Evolutionary conservation across 2,888 invertebrate genomes (phyloP).

Genomic region (Pterostichus niger): DNA sequence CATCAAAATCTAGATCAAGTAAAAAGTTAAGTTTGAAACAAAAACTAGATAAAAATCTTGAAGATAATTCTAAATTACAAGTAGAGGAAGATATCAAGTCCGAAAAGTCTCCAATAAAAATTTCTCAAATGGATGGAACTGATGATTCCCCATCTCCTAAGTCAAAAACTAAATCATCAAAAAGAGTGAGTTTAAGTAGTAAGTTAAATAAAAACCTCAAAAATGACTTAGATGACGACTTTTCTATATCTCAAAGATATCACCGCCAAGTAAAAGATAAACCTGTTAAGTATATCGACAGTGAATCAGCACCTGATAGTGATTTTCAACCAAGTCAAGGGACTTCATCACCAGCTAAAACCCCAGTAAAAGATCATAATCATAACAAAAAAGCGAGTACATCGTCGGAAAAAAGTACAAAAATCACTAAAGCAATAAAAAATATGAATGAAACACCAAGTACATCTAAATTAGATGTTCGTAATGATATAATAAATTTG

Average conservation of each 20-base stretch:
- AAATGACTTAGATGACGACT: neutral
- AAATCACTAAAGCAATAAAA: no score
- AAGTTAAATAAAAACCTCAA: constrained; percentile 29
- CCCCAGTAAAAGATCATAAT: constrained; percentile 9
- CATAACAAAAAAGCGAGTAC: constrained; percentile 18
- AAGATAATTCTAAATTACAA: neutral
- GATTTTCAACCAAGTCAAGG: constrained; percentile 30
- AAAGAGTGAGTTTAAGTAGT: constrained; percentile 36
- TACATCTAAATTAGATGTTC: constrained; percentile 74
- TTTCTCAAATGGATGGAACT: constrained; percentile 56
- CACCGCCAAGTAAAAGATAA: neutral
- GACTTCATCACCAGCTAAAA: constrained; percentile 17
- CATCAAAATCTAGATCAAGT: constrained; percentile 22
- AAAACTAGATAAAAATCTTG: constrained; percentile 17
- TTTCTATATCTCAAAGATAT: neutral
- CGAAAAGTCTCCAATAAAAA: constrained; percentile 59
- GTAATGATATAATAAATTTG: constrained; percentile 78
- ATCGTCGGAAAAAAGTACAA: no score
- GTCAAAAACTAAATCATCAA: constrained; percentile 68
- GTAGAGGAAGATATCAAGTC: neutral
- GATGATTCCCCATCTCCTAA: constrained; percentile 68
- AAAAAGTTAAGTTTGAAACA: constrained; percentile 36
- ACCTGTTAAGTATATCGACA: constrained; percentile 33
- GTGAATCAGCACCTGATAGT: constrained; percentile 22
- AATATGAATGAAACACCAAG: neutral